A percentile compares a stretch with the other conserved stretches of the same genome.
Conservation (phyloP, 2,113 vertebrate genomes). For the Phylloscopus trochilus region DNA sequence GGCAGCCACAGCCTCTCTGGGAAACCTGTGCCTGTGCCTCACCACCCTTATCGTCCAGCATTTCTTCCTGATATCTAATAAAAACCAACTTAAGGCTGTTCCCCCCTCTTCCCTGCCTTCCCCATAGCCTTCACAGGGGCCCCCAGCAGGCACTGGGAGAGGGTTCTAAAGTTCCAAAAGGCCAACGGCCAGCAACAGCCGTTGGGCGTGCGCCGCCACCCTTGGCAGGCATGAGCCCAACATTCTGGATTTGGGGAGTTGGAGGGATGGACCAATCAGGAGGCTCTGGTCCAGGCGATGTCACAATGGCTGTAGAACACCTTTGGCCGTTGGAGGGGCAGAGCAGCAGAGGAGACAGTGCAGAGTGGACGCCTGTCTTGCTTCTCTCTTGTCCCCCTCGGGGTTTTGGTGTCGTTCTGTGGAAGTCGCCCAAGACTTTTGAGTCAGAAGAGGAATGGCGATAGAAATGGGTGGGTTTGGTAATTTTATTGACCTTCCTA, state of each 20-base stretch:
- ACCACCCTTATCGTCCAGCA: neutral
- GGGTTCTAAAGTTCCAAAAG: neutral
- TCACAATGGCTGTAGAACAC: neutral
- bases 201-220: neutral
- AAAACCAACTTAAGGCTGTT: neutral
- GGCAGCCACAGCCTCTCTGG: neutral
- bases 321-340: neutral
- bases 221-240: neutral
- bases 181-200: rapidly evolving
- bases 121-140: neutral
- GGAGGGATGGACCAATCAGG: neutral
- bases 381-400: neutral
- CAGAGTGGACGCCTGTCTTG: neutral
- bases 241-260: neutral
- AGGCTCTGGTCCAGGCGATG: neutral
- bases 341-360: no score
- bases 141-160: neutral
- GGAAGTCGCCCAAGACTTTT: slow-evolving; percentile 88
- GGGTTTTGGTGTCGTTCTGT: slow-evolving; percentile 71
- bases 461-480: slow-evolving; percentile 89
- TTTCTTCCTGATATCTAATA: neutral
- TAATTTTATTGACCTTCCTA: slow-evolving; percentile 85
- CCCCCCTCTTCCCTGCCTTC: no score
- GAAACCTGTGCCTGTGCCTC: neutral
- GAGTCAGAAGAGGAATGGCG: slow-evolving; percentile 92